These are phyloP conservation scores for Cynaeus angustus DNA, from an alignment of 2,888 invertebrate species.

Conservation along the genomic window DNA sequence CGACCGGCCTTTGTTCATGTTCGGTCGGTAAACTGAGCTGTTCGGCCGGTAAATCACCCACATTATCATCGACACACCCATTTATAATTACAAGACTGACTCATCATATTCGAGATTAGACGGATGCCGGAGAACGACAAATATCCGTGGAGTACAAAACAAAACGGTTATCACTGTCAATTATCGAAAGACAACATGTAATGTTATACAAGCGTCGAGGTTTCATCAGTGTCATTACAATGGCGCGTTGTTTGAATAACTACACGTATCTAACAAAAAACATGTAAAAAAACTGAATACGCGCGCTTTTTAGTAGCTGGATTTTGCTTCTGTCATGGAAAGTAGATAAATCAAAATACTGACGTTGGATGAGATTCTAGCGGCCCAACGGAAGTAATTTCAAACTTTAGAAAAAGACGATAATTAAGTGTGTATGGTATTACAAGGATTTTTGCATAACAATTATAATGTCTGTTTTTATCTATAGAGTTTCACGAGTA, in stretches of 20 bases:
- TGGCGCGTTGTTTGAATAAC: no score
- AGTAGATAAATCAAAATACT: background rate
- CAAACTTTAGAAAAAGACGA: background rate
- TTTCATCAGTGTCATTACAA: no score
- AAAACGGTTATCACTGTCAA: slow-evolving; percentile 8
- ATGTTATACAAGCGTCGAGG: no score
- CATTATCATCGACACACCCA: slow-evolving; percentile 52
- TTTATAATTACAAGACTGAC: slow-evolving; percentile 50
- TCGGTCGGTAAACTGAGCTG: slow-evolving; percentile 49
- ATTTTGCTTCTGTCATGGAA: no score
- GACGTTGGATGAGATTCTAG: background rate
- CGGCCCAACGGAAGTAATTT: background rate
- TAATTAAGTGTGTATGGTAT: no score
- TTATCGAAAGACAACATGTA: slow-evolving; percentile 26
- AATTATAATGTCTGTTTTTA: no score
- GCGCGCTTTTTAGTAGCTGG: no score
- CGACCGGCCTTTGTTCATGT: slow-evolving; percentile 46
- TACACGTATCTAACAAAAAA: no score
- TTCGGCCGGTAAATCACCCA: slow-evolving; percentile 51
- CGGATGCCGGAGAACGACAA: slow-evolving; percentile 29
- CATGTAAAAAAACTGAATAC: no score
- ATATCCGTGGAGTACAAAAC: slow-evolving; percentile 14
- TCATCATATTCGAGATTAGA: slow-evolving; percentile 43
- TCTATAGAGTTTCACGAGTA: no score
- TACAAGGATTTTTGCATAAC: no score